Evolutionary conservation across 2,797 vertebrate species (phyloP), one percentile per base, ranked within the genome.

Genomic region (Chiropotes sagulatus): DNA sequence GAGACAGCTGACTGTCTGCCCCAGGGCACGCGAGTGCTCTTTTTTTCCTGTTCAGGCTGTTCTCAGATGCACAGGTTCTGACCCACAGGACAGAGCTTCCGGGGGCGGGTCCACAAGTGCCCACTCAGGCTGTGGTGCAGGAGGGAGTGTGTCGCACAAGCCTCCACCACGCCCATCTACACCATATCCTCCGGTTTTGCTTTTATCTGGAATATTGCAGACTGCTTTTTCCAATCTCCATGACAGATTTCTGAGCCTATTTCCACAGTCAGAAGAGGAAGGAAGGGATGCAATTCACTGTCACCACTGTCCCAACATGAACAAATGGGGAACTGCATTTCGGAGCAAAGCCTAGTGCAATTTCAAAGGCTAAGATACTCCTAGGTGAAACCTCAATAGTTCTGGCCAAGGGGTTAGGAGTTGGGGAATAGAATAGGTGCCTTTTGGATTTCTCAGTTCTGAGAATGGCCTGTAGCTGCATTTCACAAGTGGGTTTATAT

Each of bases 81-180:
- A 73, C 19, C 72, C 85, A 8, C 26, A 58, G 78, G 80, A 10
- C 57, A 83, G 13, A 73, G 54, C 44, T 52, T 9, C 10, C 0
- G 4, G 44, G 48, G 48, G 26, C 3, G 2, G n/a, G 22, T 57
- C 20, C 61, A 36, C 41, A 28, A 0, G 1, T 12, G 1, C 70
- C 54, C 30, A 1, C 46, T 85, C 30, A n/a, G 50, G 2, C 64
- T 24, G 12, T 48, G 67, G 48, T 1, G 0, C n/a, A 57, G 54
- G 48, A 76, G 20, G 12, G 15, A 11, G 17, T 19, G 17, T 9
- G 20, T 26, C 8, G 0, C 46, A 12, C 26, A 4, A 8, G 4
- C 10, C 17, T 78, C 22, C 30, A 19, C 1, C 46, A 14, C 17
- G 14, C 41, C 79, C 33, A 0, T 2, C 13, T 10, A 41, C 5